Evolutionary conservation across 1,140 invertebrate genomes (phyloP).

Genomic region (Drosophila melanica): DNA sequence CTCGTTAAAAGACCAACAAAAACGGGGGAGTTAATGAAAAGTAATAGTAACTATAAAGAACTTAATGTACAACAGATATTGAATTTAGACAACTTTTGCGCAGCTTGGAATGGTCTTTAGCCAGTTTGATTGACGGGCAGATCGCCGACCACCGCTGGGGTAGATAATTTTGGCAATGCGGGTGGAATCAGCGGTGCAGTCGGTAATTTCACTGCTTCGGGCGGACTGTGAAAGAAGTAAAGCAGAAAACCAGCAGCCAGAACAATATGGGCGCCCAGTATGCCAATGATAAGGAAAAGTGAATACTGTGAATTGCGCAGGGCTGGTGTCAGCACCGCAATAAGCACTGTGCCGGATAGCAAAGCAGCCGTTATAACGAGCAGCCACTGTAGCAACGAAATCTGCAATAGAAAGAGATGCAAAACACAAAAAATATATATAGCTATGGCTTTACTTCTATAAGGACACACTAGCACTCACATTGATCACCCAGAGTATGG

Average conservation of each 20-base stretch:
- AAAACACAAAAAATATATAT: background rate
- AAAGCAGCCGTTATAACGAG: constrained; percentile 91
- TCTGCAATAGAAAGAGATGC: constrained; percentile 83
- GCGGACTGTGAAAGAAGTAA: constrained; percentile 87
- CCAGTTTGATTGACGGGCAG: constrained; percentile 47
- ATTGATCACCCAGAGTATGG: constrained; percentile 95
- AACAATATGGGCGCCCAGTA: constrained; percentile 91
- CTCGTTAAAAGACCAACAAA: constrained; percentile 7
- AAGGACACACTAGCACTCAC: constrained; percentile 52
- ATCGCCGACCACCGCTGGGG: constrained; percentile 13
- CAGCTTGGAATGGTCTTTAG: constrained; percentile 41
- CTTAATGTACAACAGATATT: constrained; percentile 43
- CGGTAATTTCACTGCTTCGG: constrained; percentile 6
- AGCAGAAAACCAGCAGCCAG: constrained; percentile 94
- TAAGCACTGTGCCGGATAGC: constrained; percentile 93
- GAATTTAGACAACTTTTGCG: background rate
- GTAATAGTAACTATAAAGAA: constrained; percentile 19
- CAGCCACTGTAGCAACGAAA: constrained; percentile 93
- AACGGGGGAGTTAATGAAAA: constrained; percentile 1
- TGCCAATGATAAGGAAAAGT: constrained; percentile 87
- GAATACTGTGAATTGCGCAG: constrained; percentile 88
- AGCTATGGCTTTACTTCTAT: background rate
- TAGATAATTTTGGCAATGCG: constrained; percentile 26
- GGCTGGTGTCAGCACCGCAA: constrained; percentile 92
- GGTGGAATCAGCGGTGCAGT: background rate